These are phyloP conservation scores for Dascyllus trimaculatus DNA, from an alignment of 2,113 vertebrate genomes.

Conservation along the genomic window DNA sequence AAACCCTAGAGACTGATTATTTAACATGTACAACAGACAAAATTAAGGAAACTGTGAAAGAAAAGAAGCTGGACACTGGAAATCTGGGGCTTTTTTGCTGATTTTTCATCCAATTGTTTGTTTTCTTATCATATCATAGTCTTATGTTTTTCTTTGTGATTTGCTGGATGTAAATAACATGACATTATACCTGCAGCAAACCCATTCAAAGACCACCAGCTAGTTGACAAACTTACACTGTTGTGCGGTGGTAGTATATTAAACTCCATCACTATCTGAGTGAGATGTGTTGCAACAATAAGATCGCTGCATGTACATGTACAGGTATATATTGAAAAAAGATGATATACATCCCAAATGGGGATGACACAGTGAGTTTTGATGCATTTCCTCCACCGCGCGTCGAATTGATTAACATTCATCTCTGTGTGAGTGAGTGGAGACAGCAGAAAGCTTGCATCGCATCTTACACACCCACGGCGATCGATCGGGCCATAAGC, in stretches of 20 bases:
- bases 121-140: no score
- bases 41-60: no score
- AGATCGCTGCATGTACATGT: background rate
- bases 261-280: background rate
- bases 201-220: background rate
- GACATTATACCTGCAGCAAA: no score
- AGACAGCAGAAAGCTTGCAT: conserved; percentile 61
- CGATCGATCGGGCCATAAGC: conserved; percentile 47
- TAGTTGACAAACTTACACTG: background rate
- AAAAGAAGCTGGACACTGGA: no score
- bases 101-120: no score
- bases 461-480: conserved; percentile 37
- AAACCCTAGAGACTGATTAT: no score
- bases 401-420: conserved; percentile 78
- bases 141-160: no score
- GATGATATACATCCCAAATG: conserved; percentile 33
- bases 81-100: no score
- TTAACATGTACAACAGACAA: no score
- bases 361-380: conserved; percentile 49
- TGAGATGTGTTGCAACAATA: background rate
- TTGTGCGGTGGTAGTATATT: background rate
- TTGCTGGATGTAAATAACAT: no score
- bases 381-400: conserved; percentile 56
- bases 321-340: conserved; percentile 13
- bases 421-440: conserved; percentile 52